phyloP scores from a whole-genome alignment of 1,140 invertebrate species.

The Zaprionus tsacasi region DNA sequence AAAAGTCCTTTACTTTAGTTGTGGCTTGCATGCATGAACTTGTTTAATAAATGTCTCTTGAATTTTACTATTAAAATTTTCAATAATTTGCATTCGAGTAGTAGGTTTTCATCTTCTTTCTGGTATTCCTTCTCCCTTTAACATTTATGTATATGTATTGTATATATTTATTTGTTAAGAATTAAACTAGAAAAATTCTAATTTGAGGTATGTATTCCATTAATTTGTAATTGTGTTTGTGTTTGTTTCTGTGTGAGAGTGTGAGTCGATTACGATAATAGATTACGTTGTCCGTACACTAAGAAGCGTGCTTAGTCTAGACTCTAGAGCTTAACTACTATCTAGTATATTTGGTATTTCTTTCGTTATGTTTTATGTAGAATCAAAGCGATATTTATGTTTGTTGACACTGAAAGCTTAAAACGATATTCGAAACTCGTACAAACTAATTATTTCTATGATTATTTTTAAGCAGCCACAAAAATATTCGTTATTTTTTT shows the following conservation, averaged over 20 bases:
- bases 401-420: constrained; percentile 65
- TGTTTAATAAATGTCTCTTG: constrained; percentile 75
- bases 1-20: constrained; percentile 50
- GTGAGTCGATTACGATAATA: constrained; percentile 48
- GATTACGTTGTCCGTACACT: constrained; percentile 39
- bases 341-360: constrained; percentile 29
- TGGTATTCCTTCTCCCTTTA: constrained; percentile 50
- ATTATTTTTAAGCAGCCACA: constrained; percentile 73
- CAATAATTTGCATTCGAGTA: constrained; percentile 63
- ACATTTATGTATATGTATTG: constrained; percentile 73
- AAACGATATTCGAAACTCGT: constrained; percentile 15
- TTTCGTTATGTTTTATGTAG: constrained; percentile 35
- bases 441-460: constrained; percentile 16
- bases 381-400: constrained; percentile 59
- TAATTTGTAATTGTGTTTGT: constrained; percentile 72
- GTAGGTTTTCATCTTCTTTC: constrained; percentile 42
- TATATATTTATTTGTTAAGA: constrained; percentile 69
- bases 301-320: constrained; percentile 72
- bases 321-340: constrained; percentile 53
- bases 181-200: constrained; percentile 83
- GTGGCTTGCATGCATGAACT: constrained; percentile 62
- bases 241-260: constrained; percentile 23
- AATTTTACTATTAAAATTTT: constrained; percentile 81
- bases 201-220: constrained; percentile 83
- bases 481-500: constrained; percentile 47